Evolutionary conservation across 2,113 vertebrate genomes (phyloP).

Genomic region (human): DNA sequence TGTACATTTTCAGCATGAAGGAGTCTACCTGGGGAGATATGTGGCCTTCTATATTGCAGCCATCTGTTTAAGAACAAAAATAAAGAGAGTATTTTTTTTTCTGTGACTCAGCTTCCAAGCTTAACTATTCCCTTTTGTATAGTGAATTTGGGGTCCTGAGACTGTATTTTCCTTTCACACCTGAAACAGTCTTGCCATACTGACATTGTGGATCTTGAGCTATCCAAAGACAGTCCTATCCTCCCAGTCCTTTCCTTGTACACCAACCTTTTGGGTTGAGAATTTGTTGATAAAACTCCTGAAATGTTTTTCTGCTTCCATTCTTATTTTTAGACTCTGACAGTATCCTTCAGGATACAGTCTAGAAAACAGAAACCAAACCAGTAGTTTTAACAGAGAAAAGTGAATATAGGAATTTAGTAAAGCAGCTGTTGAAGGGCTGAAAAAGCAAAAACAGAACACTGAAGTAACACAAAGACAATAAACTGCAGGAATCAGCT

Average conservation of each 20-base stretch:
- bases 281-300: background rate
- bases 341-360: background rate
- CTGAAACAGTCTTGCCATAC: background rate
- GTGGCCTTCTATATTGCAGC: too few species aligned
- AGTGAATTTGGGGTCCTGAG: too few species aligned
- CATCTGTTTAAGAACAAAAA: too few species aligned
- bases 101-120: too few species aligned
- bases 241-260: background rate
- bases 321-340: constrained; percentile 36
- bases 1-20: too few species aligned
- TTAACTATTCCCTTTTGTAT: too few species aligned
- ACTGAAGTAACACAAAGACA: background rate
- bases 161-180: too few species aligned
- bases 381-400: constrained; percentile 36
- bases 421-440: background rate
- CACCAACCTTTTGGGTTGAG: background rate
- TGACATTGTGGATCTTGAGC: background rate
- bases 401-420: background rate
- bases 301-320: background rate
- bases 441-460: background rate
- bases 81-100: too few species aligned
- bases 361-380: constrained; percentile 35
- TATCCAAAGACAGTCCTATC: background rate
- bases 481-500: background rate
- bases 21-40: too few species aligned